These are phyloP conservation scores for Autographa pulchrina DNA, from an alignment of 2,888 invertebrate species.

Conservation along the genomic window DNA sequence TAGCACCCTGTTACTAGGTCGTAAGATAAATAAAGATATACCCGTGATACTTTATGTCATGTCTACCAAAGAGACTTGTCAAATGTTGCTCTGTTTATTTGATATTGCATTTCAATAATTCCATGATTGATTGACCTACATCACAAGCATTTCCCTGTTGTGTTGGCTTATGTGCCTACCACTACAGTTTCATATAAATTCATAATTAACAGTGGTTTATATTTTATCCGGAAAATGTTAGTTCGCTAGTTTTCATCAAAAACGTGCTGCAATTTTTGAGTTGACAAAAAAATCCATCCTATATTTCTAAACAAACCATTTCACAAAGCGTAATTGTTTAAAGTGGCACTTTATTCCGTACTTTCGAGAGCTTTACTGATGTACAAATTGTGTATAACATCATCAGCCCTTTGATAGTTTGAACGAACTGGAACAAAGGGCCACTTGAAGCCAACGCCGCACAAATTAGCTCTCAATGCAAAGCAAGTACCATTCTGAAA, in stretches of 20 bases:
- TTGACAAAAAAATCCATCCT: conserved; percentile 8
- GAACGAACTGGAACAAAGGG: conserved; percentile 41
- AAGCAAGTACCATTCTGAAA: conserved; percentile 48
- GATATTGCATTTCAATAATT: too few relatives aligned
- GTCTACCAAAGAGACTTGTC: too few relatives aligned
- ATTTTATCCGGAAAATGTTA: background rate
- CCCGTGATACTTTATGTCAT: background rate
- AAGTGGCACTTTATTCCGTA: conserved; percentile 30
- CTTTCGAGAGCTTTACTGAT: conserved; percentile 26
- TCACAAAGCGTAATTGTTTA: conserved; percentile 42
- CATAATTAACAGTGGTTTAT: background rate
- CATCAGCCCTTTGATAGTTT: conserved; percentile 34
- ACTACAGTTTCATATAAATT: too few relatives aligned
- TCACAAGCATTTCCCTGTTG: too few relatives aligned
- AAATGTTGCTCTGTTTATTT: too few relatives aligned
- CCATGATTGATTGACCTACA: too few relatives aligned
- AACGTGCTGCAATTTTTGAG: background rate
- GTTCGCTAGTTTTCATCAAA: background rate
- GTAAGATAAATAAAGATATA: conserved; percentile 7
- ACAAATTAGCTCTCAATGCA: conserved; percentile 52
- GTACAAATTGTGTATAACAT: conserved; percentile 30
- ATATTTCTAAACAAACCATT: conserved; percentile 20
- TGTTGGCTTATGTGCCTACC: too few relatives aligned
- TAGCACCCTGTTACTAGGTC: conserved; percentile 13
- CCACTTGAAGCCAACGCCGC: conserved; percentile 44